Evolutionary conservation across 2,888 invertebrate genomes (phyloP).

Genomic region (Scaptomyza tumidula): DNA sequence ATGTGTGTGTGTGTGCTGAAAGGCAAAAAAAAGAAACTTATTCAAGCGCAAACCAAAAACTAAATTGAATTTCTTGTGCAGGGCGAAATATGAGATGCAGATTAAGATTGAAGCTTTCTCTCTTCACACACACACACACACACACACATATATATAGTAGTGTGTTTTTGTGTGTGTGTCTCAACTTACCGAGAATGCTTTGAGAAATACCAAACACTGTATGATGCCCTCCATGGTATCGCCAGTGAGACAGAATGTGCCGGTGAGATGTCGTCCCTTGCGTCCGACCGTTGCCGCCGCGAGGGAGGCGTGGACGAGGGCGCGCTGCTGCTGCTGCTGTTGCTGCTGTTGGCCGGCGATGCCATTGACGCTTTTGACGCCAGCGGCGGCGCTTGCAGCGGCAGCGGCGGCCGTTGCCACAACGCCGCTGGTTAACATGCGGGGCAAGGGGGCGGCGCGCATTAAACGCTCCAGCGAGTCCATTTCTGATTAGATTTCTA

Average conservation of each 20-base stretch:
- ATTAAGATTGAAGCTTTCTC: slow-evolving; percentile 34
- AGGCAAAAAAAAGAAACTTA: slow-evolving; percentile 54
- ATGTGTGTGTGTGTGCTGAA: neutral
- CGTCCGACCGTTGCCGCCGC: slow-evolving; percentile 89
- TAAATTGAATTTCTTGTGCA: slow-evolving; percentile 73
- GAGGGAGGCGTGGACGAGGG: slow-evolving; percentile 91
- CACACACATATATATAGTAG: neutral
- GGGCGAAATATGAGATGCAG: slow-evolving; percentile 33
- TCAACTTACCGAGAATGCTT: slow-evolving; percentile 94
- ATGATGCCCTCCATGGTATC: slow-evolving; percentile 97
- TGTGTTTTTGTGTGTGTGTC: slow-evolving; percentile 14
- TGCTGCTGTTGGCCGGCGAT: slow-evolving; percentile 54
- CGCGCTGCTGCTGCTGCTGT: slow-evolving; percentile 85
- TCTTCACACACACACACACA: slow-evolving; percentile 1
- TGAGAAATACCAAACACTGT: slow-evolving; percentile 95
- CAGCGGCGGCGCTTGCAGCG: slow-evolving; percentile 65
- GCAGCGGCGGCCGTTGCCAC: slow-evolving; percentile 75
- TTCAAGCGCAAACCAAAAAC: slow-evolving; percentile 75
- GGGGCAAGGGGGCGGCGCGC: slow-evolving; percentile 89
- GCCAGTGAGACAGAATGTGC: slow-evolving; percentile 94
- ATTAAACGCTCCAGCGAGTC: slow-evolving; percentile 93
- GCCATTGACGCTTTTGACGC: slow-evolving; percentile 76
- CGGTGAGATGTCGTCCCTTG: slow-evolving; percentile 92
- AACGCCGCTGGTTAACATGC: slow-evolving; percentile 86
- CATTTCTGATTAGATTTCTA: slow-evolving; percentile 85